phyloP scores from a whole-genome alignment of 2,113 vertebrate genomes.

The Riparia riparia region DNA sequence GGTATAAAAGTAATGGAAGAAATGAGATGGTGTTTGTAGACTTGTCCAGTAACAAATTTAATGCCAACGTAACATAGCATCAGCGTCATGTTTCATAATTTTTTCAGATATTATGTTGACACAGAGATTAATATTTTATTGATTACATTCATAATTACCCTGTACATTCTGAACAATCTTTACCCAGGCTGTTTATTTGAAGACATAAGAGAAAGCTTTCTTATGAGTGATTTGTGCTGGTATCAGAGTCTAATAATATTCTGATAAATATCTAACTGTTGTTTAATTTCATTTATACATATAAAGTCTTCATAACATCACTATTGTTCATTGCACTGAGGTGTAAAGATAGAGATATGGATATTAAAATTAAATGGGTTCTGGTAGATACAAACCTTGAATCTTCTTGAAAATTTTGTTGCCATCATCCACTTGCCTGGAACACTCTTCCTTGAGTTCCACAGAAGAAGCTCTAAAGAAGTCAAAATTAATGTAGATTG shows the following conservation, averaged over 20 bases:
- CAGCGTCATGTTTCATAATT: not conserved
- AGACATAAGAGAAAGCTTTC: not conserved
- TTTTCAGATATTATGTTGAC: not conserved
- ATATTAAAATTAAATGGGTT: not conserved
- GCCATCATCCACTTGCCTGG: conserved; percentile 30
- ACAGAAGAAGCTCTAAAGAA: conserved; percentile 60
- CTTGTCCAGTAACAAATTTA: not conserved
- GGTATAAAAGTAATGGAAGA: not conserved
- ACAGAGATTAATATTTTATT: not conserved
- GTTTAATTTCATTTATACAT: not conserved
- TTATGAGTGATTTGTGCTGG: not conserved
- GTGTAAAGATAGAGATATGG: not conserved
- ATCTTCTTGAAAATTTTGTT: conserved; percentile 54
- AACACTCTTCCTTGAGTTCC: conserved; percentile 5
- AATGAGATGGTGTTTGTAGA: not conserved
- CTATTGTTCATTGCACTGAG: not conserved
- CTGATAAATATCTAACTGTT: not conserved
- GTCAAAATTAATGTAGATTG: not conserved
- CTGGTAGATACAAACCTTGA: conserved; percentile 72
- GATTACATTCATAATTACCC: not conserved
- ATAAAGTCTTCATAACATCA: not conserved
- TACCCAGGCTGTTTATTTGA: not conserved
- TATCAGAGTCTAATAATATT: not conserved
- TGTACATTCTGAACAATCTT: not conserved
- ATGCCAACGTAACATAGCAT: not conserved